Evolutionary conservation across 1,140 invertebrate genomes (phyloP).

Genomic region (Drosophila burlai): DNA sequence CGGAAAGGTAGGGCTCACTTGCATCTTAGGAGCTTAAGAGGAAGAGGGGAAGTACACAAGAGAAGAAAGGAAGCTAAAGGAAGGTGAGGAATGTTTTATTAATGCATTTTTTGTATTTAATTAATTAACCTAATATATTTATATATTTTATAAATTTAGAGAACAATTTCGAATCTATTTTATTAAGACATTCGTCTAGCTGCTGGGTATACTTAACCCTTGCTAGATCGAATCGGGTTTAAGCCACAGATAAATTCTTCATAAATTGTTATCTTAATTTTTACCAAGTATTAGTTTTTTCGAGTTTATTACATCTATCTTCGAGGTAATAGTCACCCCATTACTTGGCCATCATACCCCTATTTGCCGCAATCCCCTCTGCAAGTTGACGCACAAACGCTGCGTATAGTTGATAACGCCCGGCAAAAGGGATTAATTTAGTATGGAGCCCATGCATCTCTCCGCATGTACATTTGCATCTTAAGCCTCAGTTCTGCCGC

Average conservation of each 20-base stretch:
- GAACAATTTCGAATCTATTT: not conserved
- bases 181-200: too few species aligned
- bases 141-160: too few species aligned
- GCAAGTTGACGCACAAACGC: conserved; percentile 17
- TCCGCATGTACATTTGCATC: not conserved
- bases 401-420: conserved; percentile 29
- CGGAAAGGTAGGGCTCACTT: not conserved
- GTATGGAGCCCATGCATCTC: not conserved
- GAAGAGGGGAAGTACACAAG: too few species aligned
- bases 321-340: not conserved
- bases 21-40: not conserved
- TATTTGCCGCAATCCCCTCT: not conserved
- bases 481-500: not conserved
- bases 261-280: rapidly evolving
- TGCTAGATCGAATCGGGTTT: too few species aligned
- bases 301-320: too few species aligned
- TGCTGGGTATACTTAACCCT: too few species aligned
- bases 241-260: not conserved
- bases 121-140: too few species aligned
- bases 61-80: not conserved
- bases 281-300: too few species aligned
- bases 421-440: not conserved
- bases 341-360: too few species aligned
- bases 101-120: not conserved
- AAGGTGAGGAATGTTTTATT: too few species aligned